Evolutionary conservation across 2,888 invertebrate species (phyloP).

Genomic region (Callyntrura sp.): DNA sequence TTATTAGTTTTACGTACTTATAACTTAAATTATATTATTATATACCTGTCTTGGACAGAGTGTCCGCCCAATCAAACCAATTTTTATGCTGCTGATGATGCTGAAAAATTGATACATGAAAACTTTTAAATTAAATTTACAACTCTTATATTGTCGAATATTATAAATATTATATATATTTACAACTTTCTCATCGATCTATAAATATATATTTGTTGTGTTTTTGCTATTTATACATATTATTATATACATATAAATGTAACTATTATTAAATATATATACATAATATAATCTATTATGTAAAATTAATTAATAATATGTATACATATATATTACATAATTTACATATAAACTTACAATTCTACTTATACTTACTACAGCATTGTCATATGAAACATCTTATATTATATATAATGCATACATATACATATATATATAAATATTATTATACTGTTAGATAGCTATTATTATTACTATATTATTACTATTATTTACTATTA

Average conservation of each 20-base stretch:
- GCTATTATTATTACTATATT: slow-evolving; percentile 66
- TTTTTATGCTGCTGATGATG: slow-evolving; percentile 77
- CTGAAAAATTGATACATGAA: slow-evolving; percentile 63
- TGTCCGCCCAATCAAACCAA: slow-evolving; percentile 77
- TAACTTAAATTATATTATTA: slow-evolving; percentile 60
- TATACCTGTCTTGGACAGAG: slow-evolving; percentile 76
- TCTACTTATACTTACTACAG: slow-evolving; percentile 68
- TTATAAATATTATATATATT: slow-evolving; percentile 37
- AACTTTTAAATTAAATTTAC: slow-evolving; percentile 53
- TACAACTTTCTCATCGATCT: slow-evolving; percentile 59
- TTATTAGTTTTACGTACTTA: slow-evolving; percentile 55
- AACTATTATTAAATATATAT: slow-evolving; percentile 23
- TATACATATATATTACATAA: slow-evolving; percentile 40
- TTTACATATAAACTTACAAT: slow-evolving; percentile 44
- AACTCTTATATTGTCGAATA: slow-evolving; percentile 38
- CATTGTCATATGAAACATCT: slow-evolving; percentile 74
- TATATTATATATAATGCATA: slow-evolving; percentile 58
- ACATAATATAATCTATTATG: slow-evolving; percentile 35
- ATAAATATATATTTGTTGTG: slow-evolving; percentile 64
- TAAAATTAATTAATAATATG: slow-evolving; percentile 39
- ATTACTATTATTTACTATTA: no score
- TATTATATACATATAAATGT: slow-evolving; percentile 44
- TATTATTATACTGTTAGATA: slow-evolving; percentile 62
- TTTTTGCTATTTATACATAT: slow-evolving; percentile 71
- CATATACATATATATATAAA: slow-evolving; percentile 24